Conservation (phyloP, 2,797 vertebrate genomes). For the Cynopterus sphinx region DNA sequence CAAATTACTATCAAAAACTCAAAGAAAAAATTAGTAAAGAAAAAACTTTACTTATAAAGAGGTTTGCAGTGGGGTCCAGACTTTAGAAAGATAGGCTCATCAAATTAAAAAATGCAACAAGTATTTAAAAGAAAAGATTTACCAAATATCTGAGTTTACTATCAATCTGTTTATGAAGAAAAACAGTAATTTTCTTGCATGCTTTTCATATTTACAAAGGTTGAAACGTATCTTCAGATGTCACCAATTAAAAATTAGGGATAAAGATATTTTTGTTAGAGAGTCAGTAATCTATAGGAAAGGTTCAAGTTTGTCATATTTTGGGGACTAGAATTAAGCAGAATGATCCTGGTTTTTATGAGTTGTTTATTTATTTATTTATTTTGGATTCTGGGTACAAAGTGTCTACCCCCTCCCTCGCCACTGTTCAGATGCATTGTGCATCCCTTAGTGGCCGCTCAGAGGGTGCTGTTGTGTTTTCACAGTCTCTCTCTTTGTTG, state of each 20-base stretch:
- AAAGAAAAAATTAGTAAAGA: background rate
- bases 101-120: background rate
- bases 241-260: background rate
- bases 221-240: background rate
- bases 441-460: too few species aligned
- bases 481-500: background rate
- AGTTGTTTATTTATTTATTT: background rate
- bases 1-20: background rate
- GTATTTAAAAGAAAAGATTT: background rate
- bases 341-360: background rate
- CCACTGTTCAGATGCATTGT: background rate
- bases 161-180: background rate
- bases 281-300: background rate
- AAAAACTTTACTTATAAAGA: background rate
- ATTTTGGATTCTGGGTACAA: background rate
- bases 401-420: background rate
- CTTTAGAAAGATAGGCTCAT: background rate
- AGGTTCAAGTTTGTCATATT: background rate
- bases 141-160: background rate
- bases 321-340: background rate
- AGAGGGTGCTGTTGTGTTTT: background rate
- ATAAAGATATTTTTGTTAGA: background rate
- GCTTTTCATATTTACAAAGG: background rate
- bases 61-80: background rate
- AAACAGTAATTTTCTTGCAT: background rate